Evolutionary conservation across 2,113 vertebrate genomes (phyloP).

Genomic region (Pseudonaja textilis): DNA sequence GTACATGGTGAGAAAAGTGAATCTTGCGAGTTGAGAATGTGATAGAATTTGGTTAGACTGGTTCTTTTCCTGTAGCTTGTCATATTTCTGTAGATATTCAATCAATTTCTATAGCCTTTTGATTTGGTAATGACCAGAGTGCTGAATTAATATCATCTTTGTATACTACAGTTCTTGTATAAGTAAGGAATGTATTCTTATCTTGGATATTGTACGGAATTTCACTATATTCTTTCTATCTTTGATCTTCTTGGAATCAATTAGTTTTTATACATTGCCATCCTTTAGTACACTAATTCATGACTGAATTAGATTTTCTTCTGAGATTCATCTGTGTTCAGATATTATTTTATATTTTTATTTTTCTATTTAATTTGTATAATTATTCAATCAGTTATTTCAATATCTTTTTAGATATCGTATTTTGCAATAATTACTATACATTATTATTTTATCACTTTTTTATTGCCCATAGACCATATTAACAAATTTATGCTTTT

Average conservation of each 20-base stretch:
- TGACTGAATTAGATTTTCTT: not conserved
- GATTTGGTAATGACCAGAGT: not conserved
- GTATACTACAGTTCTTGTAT: not conserved
- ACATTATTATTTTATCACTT: not conserved
- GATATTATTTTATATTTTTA: not conserved
- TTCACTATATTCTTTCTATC: not conserved
- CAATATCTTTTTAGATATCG: not conserved
- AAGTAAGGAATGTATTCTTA: not conserved
- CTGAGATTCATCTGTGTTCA: not conserved
- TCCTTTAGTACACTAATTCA: not conserved
- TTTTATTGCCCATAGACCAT: not conserved
- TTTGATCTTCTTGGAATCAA: not conserved
- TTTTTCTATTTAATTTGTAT: not conserved
- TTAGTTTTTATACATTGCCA: not conserved
- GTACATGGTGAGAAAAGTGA: too few species aligned
- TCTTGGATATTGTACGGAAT: not conserved
- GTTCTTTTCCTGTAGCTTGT: not conserved
- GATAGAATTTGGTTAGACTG: not conserved
- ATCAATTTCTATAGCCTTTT: not conserved
- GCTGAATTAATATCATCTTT: not conserved
- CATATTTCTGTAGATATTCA: not conserved
- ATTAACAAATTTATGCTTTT: not conserved
- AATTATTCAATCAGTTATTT: not conserved
- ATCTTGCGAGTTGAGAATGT: not conserved
- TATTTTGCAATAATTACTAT: not conserved